A percentile compares a stretch with the other conserved stretches of the same genome.
Evolutionary conservation across 2,113 vertebrate species (phyloP).

Genomic region (Calidris pugnax): DNA sequence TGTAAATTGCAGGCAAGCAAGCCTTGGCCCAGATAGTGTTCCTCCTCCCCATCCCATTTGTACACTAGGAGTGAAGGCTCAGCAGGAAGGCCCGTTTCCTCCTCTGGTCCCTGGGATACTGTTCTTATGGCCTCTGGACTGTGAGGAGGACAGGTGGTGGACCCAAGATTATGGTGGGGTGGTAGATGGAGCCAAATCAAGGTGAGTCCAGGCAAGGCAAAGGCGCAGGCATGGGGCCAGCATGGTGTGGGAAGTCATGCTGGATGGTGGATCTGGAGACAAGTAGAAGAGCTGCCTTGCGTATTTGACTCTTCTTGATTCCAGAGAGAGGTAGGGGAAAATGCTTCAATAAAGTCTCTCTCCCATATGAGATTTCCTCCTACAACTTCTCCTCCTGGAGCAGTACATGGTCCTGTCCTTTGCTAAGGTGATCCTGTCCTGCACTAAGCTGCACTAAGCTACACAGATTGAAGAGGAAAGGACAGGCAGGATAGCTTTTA

Average conservation of each 20-base stretch:
- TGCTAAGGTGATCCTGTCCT: background rate
- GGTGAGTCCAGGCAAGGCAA: background rate
- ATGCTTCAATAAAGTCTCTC: background rate
- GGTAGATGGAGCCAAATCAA: background rate
- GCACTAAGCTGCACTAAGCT: background rate
- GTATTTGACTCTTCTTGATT: background rate
- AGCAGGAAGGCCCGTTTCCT: background rate
- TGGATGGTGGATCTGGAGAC: background rate
- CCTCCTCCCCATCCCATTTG: background rate
- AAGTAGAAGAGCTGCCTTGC: background rate
- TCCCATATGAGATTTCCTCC: background rate
- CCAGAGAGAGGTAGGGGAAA: background rate
- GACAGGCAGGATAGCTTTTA: background rate
- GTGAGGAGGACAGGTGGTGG: background rate
- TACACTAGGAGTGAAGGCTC: background rate
- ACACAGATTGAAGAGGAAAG: background rate
- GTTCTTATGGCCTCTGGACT: background rate
- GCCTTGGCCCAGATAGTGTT: background rate
- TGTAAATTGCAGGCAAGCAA: background rate
- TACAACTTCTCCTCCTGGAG: background rate
- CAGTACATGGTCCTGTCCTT: background rate
- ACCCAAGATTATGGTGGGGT: fast-evolving
- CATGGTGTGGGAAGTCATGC: background rate
- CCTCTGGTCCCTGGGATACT: background rate
- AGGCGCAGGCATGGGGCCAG: background rate